Conservation (phyloP, 2,888 invertebrate genomes). For the Thereva unica region DNA sequence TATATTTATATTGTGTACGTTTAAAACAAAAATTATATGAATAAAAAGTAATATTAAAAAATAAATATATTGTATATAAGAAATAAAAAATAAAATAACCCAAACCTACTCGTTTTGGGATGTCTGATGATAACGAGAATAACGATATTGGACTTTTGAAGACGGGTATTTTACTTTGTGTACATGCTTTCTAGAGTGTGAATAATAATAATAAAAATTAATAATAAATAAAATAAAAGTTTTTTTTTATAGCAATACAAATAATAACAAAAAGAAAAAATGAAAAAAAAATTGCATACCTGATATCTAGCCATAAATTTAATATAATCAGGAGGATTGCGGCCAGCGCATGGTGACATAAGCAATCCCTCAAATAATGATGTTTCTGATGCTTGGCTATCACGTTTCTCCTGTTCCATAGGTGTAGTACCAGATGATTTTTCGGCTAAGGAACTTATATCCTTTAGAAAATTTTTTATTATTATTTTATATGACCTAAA, state of each 20-base stretch:
- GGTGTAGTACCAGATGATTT: no score
- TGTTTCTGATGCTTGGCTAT: conserved; percentile 7
- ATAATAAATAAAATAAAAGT: conserved; percentile 9
- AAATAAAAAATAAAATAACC: conserved; percentile 30
- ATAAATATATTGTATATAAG: not conserved
- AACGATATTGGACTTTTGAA: conserved; percentile 43
- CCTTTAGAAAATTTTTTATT: no score
- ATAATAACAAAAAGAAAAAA: conserved; percentile 43
- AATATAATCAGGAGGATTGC: conserved; percentile 53
- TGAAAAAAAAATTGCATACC: conserved; percentile 46
- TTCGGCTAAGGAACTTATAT: no score
- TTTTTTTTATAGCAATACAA: conserved; percentile 33
- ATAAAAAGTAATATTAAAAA: conserved; percentile 1
- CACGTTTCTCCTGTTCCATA: conserved; percentile 22
- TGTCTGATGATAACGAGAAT: conserved; percentile 41
- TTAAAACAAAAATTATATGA: not conserved
- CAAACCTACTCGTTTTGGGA: conserved; percentile 38
- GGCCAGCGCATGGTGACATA: conserved; percentile 52
- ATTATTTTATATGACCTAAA: not conserved
- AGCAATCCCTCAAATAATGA: conserved; percentile 51
- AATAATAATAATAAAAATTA: not conserved
- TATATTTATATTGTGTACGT: not conserved
- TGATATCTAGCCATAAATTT: conserved; percentile 57
- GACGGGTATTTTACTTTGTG: conserved; percentile 51
- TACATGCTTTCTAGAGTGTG: conserved; percentile 52